Evolutionary conservation across 1,140 invertebrate genomes (phyloP).

Genomic region (Phocides pigmalion): DNA sequence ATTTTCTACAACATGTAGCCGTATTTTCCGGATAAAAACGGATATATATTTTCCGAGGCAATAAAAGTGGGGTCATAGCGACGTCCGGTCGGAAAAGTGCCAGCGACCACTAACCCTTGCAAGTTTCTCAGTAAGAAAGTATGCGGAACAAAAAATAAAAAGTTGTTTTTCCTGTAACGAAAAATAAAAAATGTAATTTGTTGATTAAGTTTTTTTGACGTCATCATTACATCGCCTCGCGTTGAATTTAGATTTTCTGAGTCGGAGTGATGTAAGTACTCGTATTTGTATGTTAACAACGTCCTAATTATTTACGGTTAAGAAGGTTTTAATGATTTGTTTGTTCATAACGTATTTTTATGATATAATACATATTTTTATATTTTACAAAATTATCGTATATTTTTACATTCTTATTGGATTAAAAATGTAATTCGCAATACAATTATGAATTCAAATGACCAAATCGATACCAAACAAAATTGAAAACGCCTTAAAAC

Average conservation of each 20-base stretch:
- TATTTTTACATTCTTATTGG: neutral
- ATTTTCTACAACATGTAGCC: slow-evolving; percentile 26
- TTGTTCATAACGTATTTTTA: too few species aligned
- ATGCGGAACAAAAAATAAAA: slow-evolving; percentile 16
- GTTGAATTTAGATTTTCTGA: too few species aligned
- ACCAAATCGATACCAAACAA: slow-evolving; percentile 6
- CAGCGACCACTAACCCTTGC: slow-evolving; percentile 58
- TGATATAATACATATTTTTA: too few species aligned
- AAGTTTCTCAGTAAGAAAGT: slow-evolving; percentile 19
- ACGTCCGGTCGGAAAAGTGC: slow-evolving; percentile 72
- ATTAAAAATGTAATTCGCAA: neutral
- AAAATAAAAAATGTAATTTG: too few species aligned
- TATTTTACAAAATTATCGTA: too few species aligned
- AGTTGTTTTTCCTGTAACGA: slow-evolving; percentile 5
- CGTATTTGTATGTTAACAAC: too few species aligned
- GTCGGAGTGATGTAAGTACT: too few species aligned
- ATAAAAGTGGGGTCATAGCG: slow-evolving; percentile 73
- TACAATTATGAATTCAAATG: neutral
- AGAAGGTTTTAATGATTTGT: too few species aligned
- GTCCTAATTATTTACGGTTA: too few species aligned
- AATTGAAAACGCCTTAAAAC: slow-evolving; percentile 10
- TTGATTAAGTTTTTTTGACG: too few species aligned
- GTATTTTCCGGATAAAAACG: slow-evolving; percentile 47
- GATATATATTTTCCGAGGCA: slow-evolving; percentile 72
- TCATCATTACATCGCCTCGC: too few species aligned